A percentile compares a stretch with the other conserved stretches of the same genome.
phyloP scores from a whole-genome alignment of 2,113 vertebrate species.

The Columba janthina region DNA sequence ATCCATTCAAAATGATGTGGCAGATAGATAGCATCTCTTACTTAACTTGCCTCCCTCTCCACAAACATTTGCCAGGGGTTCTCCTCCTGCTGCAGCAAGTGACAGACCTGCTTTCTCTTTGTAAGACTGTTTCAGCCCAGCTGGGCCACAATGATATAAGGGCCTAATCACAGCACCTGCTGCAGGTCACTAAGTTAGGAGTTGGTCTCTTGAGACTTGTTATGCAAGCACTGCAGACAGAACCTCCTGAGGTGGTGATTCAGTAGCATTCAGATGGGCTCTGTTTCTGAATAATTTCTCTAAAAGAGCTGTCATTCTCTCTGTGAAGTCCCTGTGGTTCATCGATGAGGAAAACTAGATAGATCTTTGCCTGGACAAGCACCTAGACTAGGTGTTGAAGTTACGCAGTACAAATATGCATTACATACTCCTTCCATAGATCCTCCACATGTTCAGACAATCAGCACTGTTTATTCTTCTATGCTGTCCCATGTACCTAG shows the following conservation, averaged over 20 bases:
- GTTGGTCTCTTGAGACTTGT: rapidly evolving
- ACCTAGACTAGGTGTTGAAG: neutral
- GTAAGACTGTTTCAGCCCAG: neutral
- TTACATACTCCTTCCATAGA: neutral
- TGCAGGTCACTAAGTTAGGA: neutral
- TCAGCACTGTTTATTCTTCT: neutral
- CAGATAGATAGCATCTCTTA: neutral
- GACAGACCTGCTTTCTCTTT: neutral
- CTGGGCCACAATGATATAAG: neutral
- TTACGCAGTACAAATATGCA: neutral
- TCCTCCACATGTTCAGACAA: neutral
- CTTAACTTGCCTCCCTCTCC: neutral
- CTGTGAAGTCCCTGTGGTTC: neutral
- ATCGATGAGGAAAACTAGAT: neutral
- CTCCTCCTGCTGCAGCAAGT: neutral
- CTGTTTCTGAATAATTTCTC: neutral
- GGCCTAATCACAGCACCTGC: neutral
- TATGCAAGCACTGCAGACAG: neutral
- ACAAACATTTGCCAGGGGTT: neutral
- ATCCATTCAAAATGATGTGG: neutral
- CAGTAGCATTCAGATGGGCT: neutral
- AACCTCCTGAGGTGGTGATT: neutral
- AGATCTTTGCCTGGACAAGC: neutral
- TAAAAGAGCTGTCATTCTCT: neutral
- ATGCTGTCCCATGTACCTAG: neutral